Percentiles rank a stretch among this genome's conserved stretches.
Conservation (phyloP, 35 echinoderm and acorn worm genomes). For the Eucidaris tribuloides region DNA sequence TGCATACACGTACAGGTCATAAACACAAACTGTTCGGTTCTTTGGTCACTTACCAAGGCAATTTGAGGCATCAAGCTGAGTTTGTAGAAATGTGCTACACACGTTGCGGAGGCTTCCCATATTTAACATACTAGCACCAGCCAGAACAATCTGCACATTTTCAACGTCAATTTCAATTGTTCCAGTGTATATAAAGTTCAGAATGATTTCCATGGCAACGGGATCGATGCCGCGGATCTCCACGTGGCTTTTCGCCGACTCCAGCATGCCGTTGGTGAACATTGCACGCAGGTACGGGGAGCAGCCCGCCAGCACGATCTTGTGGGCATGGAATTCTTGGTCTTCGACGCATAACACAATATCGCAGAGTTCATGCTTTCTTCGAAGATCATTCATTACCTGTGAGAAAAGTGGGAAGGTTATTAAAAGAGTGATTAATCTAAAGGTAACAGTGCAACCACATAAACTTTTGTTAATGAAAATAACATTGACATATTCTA, state of each 20-base stretch:
- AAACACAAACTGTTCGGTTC: too few species aligned
- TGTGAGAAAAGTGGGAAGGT: too few species aligned
- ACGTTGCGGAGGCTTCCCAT: slow-evolving; percentile 92
- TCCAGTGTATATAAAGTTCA: slow-evolving; percentile 98
- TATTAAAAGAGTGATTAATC: too few species aligned
- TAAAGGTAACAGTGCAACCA: too few species aligned
- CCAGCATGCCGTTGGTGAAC: slow-evolving; percentile 99
- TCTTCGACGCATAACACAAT: slow-evolving; percentile 82
- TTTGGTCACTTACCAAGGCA: slow-evolving; percentile 97
- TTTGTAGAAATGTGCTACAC: slow-evolving; percentile 92
- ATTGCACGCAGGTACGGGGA: slow-evolving; percentile 96
- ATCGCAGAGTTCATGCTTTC: slow-evolving; percentile 82
- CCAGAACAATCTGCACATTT: slow-evolving; percentile 96
- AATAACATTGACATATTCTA: too few species aligned
- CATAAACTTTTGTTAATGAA: too few species aligned
- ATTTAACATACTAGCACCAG: slow-evolving; percentile 95
- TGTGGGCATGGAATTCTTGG: slow-evolving; percentile 86
- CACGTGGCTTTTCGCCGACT: slow-evolving; percentile 77
- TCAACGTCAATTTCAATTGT: slow-evolving; percentile 95
- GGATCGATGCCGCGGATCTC: slow-evolving; percentile 97
- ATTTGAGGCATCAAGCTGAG: slow-evolving; percentile 92
- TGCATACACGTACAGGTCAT: too few species aligned
- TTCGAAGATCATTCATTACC: slow-evolving; percentile 92
- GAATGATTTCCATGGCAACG: slow-evolving; percentile 95
- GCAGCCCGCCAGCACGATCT: slow-evolving; percentile 87